Percentiles rank a stretch among this genome's conserved stretches.
Conservation (phyloP, 2,888 invertebrate genomes). For the Morinoia aosen region DNA sequence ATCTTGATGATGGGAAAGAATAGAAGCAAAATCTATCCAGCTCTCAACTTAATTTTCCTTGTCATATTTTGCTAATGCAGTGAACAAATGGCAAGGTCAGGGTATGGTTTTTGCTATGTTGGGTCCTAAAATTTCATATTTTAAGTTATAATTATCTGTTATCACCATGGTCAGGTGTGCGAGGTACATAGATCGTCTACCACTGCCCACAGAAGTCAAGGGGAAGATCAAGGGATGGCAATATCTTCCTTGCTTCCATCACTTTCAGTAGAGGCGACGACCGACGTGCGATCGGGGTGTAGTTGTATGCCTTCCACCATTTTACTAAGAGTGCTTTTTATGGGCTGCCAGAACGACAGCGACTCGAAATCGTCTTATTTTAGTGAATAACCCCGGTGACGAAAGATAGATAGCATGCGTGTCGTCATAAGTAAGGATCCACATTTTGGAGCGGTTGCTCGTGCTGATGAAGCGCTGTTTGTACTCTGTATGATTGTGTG, state of each 20-base stretch:
- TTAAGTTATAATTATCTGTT: neutral
- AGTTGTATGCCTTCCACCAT: constrained; percentile 33
- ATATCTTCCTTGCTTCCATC: neutral
- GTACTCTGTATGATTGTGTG: constrained; percentile 38
- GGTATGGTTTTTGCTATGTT: neutral
- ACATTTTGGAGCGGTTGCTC: neutral
- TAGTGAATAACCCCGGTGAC: neutral
- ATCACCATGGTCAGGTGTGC: neutral
- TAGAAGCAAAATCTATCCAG: no score
- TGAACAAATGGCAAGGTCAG: neutral
- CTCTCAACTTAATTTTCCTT: neutral
- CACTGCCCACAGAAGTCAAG: neutral
- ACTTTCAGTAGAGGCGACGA: neutral
- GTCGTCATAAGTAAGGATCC: neutral
- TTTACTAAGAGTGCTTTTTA: constrained; percentile 28
- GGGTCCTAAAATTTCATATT: neutral
- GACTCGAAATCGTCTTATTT: constrained; percentile 39
- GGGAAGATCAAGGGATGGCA: neutral
- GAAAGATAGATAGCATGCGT: neutral
- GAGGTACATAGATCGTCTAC: neutral
- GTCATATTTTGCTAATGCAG: neutral
- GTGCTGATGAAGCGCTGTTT: neutral
- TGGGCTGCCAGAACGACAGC: neutral
- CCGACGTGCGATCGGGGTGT: neutral
- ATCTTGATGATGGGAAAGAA: no score